Percentiles rank a stretch among this genome's conserved stretches.
These are phyloP conservation scores for Atherix ibis DNA, from an alignment of 2,888 invertebrate species.

Conservation along the genomic window DNA sequence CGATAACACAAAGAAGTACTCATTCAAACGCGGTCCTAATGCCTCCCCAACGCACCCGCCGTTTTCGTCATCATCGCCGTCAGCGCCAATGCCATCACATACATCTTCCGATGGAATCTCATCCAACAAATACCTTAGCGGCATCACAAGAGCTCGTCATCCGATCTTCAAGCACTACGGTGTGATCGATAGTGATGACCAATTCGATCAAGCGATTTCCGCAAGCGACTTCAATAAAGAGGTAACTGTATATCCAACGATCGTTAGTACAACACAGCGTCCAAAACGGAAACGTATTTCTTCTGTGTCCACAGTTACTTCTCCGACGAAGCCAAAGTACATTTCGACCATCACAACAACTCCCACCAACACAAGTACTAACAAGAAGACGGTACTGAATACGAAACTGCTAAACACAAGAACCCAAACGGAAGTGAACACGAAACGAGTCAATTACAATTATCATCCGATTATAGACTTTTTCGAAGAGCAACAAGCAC, in stretches of 20 bases:
- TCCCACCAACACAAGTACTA: not conserved
- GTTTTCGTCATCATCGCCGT: not conserved
- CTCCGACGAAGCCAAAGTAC: not conserved
- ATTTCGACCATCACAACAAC: conserved; percentile 9
- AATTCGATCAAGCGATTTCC: conserved; percentile 23
- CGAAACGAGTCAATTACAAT: conserved; percentile 59
- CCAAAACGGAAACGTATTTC: conserved; percentile 28
- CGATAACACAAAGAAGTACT: conserved; percentile 15
- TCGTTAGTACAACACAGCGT: conserved; percentile 18
- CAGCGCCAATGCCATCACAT: no score
- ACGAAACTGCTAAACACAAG: conserved; percentile 5
- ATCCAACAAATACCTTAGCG: not conserved
- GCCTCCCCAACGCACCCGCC: not conserved
- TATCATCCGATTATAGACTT: conserved; percentile 75
- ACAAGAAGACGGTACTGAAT: conserved; percentile 5
- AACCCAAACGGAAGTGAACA: conserved; percentile 8
- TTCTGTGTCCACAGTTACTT: conserved; percentile 18
- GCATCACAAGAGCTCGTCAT: not conserved
- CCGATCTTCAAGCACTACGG: conserved; percentile 14
- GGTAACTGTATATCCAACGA: conserved; percentile 20
- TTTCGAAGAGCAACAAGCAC: conserved; percentile 37
- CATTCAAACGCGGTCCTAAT: conserved; percentile 12
- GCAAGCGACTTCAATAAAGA: conserved; percentile 26
- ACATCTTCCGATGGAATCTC: no score
- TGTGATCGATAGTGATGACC: conserved; percentile 5